A percentile compares a stretch with the other conserved stretches of the same genome.
Conservation (phyloP, 2,113 vertebrate genomes). For the Psephotus haematonotus region DNA sequence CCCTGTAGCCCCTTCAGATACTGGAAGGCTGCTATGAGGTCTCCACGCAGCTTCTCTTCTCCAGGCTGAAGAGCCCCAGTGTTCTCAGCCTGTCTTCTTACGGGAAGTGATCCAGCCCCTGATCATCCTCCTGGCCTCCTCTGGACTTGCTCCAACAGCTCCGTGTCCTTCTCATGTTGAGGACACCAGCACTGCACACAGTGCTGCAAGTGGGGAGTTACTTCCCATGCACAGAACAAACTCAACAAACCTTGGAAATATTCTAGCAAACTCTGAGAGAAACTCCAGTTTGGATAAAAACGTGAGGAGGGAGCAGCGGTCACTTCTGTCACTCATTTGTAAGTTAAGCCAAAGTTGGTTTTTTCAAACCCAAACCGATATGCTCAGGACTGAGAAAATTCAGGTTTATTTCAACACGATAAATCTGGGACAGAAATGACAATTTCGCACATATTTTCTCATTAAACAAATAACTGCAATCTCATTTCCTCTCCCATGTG, state of each 20-base stretch:
- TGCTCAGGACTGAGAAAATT: background rate
- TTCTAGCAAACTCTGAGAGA: background rate
- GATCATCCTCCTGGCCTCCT: background rate
- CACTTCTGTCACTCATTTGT: background rate
- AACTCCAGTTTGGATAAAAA: background rate
- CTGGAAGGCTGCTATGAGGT: background rate
- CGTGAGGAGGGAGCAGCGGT: background rate
- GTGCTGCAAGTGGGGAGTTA: background rate
- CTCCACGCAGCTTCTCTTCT: background rate
- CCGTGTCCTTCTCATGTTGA: background rate
- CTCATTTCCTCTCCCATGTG: background rate
- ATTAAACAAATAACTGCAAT: background rate
- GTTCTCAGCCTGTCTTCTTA: background rate
- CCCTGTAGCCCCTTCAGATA: background rate
- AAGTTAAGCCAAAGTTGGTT: background rate
- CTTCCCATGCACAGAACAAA: background rate
- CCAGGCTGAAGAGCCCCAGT: background rate
- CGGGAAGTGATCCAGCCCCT: background rate
- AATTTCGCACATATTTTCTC: background rate
- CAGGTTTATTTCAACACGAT: background rate
- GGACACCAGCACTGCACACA: background rate
- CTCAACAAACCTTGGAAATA: background rate
- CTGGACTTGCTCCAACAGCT: background rate
- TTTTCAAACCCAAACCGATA: background rate
- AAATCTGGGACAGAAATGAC: background rate